Base-by-base conservation (phyloP, 2,797 vertebrate species). In the Neomorphus geoffroyi region DNA sequence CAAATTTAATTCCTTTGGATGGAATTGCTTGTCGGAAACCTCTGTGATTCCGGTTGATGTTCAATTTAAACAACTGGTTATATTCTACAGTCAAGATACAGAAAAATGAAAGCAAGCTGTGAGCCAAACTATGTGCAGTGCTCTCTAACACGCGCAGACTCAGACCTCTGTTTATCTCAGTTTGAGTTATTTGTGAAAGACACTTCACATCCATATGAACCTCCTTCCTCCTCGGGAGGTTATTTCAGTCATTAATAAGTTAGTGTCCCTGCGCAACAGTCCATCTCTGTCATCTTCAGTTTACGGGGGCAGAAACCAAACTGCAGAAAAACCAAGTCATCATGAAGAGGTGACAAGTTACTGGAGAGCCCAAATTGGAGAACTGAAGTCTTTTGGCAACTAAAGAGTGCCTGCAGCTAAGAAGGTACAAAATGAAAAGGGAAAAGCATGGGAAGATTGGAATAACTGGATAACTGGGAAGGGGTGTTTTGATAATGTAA, bases 1-100 rank as follows among this genome's bases (percentile, higher is more conserved):
- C 99, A 75, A 99, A 99, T 91, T 99, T 99, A 80, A 99, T 98
- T 88, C 99, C 99, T 98, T 99, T 99, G 72, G 98, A 98, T 32
- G 98, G 98, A 94, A 99, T 95, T 5, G 98, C 98, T 78, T 99
- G 98, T 80, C 98, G 98, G 96, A 99, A 99, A 91, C 99, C 98
- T 23, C 99, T 97, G 97, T 99, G 99, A 95, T 99, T 99, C 3
- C 99, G 98, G 98, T 99, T 99, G 96, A 99, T 99, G 69, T 98
- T 98, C 93, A 99, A 86, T 12, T 98, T 99, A 97, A 99, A 99
- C 89, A 98, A 98, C 96, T 99, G 99, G 97, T 99, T 98, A 95
- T 98, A 99, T 92, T 99, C 99, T 99, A 95, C 46, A 66, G 27
- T 39, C 2, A 62, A 57, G 77, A 50, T 0, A 17, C 1, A 54